phyloP scores from a whole-genome alignment of 1,140 invertebrate genomes.

The Ptiloglossa arizonensis region DNA sequence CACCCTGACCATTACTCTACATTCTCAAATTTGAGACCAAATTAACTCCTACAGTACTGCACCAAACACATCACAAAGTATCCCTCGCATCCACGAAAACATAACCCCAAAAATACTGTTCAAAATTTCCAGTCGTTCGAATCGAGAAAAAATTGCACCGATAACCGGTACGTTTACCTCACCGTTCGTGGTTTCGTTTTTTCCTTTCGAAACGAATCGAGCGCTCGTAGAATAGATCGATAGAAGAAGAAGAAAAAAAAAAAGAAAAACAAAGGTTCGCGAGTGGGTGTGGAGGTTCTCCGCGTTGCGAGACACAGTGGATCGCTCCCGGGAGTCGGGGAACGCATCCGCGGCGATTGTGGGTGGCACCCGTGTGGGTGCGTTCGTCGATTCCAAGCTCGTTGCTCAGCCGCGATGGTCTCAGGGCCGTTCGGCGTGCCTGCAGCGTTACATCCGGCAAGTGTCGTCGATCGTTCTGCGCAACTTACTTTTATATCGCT shows the following conservation, averaged over 20 bases:
- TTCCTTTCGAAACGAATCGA: neutral
- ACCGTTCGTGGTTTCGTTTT: neutral
- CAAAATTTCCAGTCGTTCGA: no score
- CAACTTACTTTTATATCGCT: constrained; percentile 26
- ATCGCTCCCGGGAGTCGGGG: constrained; percentile 1
- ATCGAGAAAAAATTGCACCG: no score
- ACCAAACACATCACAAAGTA: no score
- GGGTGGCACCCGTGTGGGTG: constrained; percentile 50
- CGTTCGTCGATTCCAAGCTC: constrained; percentile 56
- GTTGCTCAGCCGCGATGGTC: constrained; percentile 62
- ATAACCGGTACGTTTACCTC: no score
- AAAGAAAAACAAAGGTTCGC: neutral
- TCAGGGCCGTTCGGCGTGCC: constrained; percentile 38
- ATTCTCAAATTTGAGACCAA: no score
- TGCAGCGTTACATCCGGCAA: constrained; percentile 49
- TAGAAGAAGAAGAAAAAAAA: neutral
- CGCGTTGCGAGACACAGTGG: neutral
- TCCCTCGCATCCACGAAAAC: no score
- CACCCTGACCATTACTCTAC: no score
- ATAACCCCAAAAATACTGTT: no score
- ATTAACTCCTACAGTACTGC: no score
- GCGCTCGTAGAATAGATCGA: neutral
- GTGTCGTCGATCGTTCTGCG: constrained; percentile 43
- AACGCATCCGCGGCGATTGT: constrained; percentile 39
- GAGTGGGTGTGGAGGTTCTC: neutral